Evolutionary conservation across 1,140 invertebrate genomes (phyloP), one percentile per base, ranked within the genome.

Genomic region (Yoshiicerus persimilis): DNA sequence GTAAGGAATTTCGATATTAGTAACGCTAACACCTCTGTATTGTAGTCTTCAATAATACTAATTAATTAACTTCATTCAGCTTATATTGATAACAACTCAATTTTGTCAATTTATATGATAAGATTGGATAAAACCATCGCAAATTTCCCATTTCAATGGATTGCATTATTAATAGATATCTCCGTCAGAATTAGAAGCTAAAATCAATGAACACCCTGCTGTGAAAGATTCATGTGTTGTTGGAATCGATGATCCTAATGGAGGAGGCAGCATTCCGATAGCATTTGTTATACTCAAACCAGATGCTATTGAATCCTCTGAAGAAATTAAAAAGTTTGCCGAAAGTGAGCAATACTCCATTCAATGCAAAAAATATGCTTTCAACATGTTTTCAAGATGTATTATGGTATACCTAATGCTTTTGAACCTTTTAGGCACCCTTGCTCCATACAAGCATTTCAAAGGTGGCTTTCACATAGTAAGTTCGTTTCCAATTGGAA

Each of bases 181-280:
- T 27, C 90, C 89, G 3, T 86, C 90, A 23, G 90, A 91, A 39
- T 25, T 90, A 27, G 89, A 90, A 70, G 83, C 47, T 30, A n/a
- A 87, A 3, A 87, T 90, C 11, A 86, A 86, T 36, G 83, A 83
- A 13, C 89, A 90, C 86, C 85, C 75, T 6, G 39, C 75, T 23
- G 89, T 90, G 0, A 47, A 4, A 20, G 87, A 88, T 87, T 88
- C 86, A n/a, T 87, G 87, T 27, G 89, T 90, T 16, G 27, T 88
- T 87, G 87, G 87, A 38, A 41, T 90, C 0, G 13, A 13, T 11
- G 66, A 70, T 32, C 66, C 66, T 30, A 25, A 70, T 16, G 66
- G 66, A 20, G 66, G 64, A 4, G 23, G 27, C 25, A 23, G 25
- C 16, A 16, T 70, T 32, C 66, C 66, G 0, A 25, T 4, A 13